Percentiles rank a stretch among this genome's conserved stretches.
phyloP scores from a whole-genome alignment of 1,140 invertebrate genomes.

The Camponotus pennsylvanicus region DNA sequence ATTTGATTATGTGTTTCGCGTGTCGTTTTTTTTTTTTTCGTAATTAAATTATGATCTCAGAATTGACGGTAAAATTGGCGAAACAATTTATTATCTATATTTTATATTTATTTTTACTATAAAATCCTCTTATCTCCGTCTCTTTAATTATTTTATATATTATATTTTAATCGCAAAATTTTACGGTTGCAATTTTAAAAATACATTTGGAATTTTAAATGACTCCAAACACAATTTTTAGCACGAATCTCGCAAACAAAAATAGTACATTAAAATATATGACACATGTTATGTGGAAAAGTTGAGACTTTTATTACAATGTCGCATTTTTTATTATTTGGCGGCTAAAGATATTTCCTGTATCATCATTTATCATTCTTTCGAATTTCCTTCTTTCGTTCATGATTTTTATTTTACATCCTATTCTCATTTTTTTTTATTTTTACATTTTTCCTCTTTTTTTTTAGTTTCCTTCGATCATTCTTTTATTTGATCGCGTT shows the following conservation, averaged over 20 bases:
- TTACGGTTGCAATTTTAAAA: too few relatives aligned
- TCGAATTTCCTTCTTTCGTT: not conserved
- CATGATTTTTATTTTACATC: not conserved
- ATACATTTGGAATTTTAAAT: not conserved
- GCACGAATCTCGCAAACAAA: not conserved
- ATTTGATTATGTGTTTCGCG: not conserved
- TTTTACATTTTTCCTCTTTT: not conserved
- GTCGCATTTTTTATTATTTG: too few relatives aligned
- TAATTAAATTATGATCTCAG: not conserved
- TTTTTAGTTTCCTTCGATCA: not conserved
- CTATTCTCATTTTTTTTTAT: not conserved
- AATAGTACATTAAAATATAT: not conserved
- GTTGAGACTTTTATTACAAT: not conserved
- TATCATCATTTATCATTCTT: not conserved
- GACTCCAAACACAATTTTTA: not conserved
- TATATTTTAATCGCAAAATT: not conserved
- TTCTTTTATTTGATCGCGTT: not conserved
- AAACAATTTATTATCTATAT: slow-evolving; percentile 21
- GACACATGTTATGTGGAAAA: not conserved
- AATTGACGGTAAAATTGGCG: not conserved
- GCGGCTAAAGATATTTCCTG: too few relatives aligned
- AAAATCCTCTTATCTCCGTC: not conserved
- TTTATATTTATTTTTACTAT: not conserved
- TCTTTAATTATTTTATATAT: not conserved
- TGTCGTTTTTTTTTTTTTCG: slow-evolving; percentile 9